Evolutionary conservation across 1,140 invertebrate genomes (phyloP).

Genomic region (Drosophila repleta): DNA sequence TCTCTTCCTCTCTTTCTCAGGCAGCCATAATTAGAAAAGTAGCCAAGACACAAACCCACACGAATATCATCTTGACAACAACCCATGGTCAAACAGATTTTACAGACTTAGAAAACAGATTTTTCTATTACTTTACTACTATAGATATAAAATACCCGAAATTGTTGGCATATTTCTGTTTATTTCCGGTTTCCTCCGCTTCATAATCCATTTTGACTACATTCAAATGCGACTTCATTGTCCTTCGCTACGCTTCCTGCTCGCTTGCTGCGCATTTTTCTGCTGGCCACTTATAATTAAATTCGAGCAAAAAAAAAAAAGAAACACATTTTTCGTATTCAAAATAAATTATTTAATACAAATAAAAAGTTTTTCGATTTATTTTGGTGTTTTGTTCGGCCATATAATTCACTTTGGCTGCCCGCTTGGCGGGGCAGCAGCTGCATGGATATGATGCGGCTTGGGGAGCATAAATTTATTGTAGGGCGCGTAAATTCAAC

Average conservation of each 20-base stretch:
- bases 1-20: too few relatives aligned
- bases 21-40: too few relatives aligned
- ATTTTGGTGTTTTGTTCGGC: slow-evolving; percentile 68
- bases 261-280: not conserved
- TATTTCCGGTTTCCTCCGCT: too few relatives aligned
- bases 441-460: slow-evolving; percentile 37
- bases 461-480: slow-evolving; percentile 52
- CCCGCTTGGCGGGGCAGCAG: slow-evolving; percentile 35
- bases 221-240: slow-evolving; percentile 13
- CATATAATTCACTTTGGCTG: slow-evolving; percentile 69
- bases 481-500: slow-evolving; percentile 51
- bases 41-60: too few relatives aligned
- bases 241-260: not conserved
- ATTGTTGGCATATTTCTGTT: too few relatives aligned
- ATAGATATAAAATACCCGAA: too few relatives aligned
- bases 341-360: slow-evolving; percentile 80
- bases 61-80: too few relatives aligned
- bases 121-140: too few relatives aligned
- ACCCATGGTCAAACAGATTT: too few relatives aligned
- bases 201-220: not conserved
- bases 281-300: slow-evolving; percentile 43
- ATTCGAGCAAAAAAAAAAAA: slow-evolving; percentile 15
- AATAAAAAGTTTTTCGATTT: slow-evolving; percentile 80
- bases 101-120: too few relatives aligned
- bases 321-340: slow-evolving; percentile 29